Evolutionary conservation across 2,888 invertebrate species (phyloP).

Genomic region (Melikaiella ostensackeni): DNA sequence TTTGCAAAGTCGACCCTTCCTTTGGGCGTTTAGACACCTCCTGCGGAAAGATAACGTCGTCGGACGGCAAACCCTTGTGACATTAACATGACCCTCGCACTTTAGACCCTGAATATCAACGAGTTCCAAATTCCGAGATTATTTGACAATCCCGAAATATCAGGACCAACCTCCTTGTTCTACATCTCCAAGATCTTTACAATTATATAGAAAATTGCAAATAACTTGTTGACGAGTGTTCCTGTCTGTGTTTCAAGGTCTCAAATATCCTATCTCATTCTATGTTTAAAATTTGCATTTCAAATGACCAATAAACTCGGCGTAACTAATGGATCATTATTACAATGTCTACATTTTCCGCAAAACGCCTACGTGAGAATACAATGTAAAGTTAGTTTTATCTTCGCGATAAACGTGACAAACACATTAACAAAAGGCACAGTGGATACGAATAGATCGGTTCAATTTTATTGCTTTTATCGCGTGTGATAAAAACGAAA

Average conservation of each 20-base stretch:
- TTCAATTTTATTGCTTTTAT: conserved; percentile 28
- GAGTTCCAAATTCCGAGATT: conserved; percentile 60
- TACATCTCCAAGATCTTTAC: background rate
- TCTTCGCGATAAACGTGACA: conserved; percentile 18
- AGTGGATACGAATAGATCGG: background rate
- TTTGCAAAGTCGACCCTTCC: conserved; percentile 28
- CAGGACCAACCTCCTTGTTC: conserved; percentile 47
- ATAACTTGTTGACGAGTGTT: background rate
- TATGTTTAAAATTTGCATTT: background rate
- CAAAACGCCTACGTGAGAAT: conserved; percentile 10
- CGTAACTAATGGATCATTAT: conserved; percentile 5
- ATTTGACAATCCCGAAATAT: conserved; percentile 57
- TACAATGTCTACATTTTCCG: conserved; percentile 19
- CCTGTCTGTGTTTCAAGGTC: background rate
- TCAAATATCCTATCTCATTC: conserved; percentile 24
- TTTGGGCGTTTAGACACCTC: conserved; percentile 26
- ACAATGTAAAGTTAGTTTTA: conserved; percentile 17
- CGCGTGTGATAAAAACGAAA: conserved; percentile 2
- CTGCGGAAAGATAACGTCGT: conserved; percentile 63
- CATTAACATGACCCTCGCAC: conserved; percentile 68
- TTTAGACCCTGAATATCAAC: conserved; percentile 70
- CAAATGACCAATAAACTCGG: background rate
- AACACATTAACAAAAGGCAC: background rate
- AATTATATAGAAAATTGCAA: background rate
- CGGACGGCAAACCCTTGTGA: conserved; percentile 59